These are phyloP conservation scores for Drosophila tanythrix DNA, from an alignment of 2,888 invertebrate species.

Conservation along the genomic window DNA sequence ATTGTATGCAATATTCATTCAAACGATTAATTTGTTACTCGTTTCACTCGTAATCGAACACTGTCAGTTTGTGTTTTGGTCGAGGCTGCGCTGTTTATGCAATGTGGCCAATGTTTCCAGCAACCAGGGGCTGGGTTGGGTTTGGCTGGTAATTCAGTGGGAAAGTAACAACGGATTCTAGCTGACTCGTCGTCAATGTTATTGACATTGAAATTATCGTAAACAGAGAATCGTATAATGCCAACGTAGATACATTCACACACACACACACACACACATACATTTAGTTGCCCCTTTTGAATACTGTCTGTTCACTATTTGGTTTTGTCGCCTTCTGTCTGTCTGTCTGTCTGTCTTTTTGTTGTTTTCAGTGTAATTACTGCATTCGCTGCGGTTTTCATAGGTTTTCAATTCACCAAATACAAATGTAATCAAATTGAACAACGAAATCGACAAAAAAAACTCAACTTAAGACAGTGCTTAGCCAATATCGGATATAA, in stretches of 20 bases:
- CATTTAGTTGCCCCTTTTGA: neutral
- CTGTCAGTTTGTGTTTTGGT: slow-evolving; percentile 42
- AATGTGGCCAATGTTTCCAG: slow-evolving; percentile 32
- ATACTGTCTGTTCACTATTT: neutral
- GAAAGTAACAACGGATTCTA: slow-evolving; percentile 50
- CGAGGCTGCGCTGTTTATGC: slow-evolving; percentile 62
- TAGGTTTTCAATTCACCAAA: slow-evolving; percentile 42
- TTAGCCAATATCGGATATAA: neutral
- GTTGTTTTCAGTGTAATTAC: slow-evolving; percentile 57
- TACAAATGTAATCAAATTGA: slow-evolving; percentile 19
- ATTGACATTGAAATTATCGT: slow-evolving; percentile 70
- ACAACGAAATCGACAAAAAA: slow-evolving; percentile 1
- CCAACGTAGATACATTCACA: slow-evolving; percentile 1
- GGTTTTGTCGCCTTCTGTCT: slow-evolving; percentile 10
- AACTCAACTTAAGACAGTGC: neutral
- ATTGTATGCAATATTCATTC: slow-evolving; percentile 68
- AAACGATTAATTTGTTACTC: slow-evolving; percentile 65
- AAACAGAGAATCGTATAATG: slow-evolving; percentile 31
- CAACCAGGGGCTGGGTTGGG: slow-evolving; percentile 8
- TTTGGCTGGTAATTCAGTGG: slow-evolving; percentile 26
- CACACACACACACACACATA: neutral
- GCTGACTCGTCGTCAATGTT: slow-evolving; percentile 71
- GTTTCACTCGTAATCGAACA: slow-evolving; percentile 43
- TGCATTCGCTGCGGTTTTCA: slow-evolving; percentile 51
- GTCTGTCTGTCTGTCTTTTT: slow-evolving; percentile 41